Evolutionary conservation across 2,113 vertebrate genomes (phyloP), one percentile per base, ranked within the genome.

Genomic region (Psephotus haematonotus): DNA sequence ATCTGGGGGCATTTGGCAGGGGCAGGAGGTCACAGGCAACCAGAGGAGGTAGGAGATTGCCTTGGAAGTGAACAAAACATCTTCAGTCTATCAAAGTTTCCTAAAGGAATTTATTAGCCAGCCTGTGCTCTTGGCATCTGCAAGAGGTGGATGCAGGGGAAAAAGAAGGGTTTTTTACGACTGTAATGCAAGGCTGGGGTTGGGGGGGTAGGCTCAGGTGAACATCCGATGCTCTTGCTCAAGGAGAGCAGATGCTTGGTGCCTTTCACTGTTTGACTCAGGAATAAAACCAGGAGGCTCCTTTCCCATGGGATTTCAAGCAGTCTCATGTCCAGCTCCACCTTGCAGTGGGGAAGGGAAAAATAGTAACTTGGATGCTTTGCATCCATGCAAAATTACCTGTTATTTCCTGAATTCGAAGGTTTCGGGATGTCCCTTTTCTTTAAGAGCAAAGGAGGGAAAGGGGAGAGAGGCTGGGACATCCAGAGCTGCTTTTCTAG

Each of bases 371-470:
- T 4, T 3, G 69, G 35, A 33, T 22, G 43, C 11, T 79, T 14
- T 64, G n/a, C 3, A 25, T 47, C 9, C 4, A 0, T n/a, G 31
- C 13, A 13, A 35, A 95, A 35, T 52, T 6, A n/a, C 7, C 33
- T 18, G 35, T 41, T 55, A 7, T 33, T 53, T 18, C 25, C n/a
- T 6, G 12, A 46, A 67, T 74, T 9, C 62, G 39, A n/a, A 60
- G 14, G 13, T 5, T 92, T 90, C 2, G 13, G 55, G n/a, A 6
- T 37, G 25, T 7, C 4, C 7, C 14, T 74, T 88, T 70, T 5
- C 44, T 62, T 37, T 3, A 10, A 50, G 22, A 72, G n/a, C 16
- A 39, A 5, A 12, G 6, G 16, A 90, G 3, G n/a, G 24, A 71
- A 76, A 85, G 6, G 4, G 4, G 9, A 80, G 23, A 86, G 57